Evolutionary conservation across 2,113 vertebrate species (phyloP), one percentile per base, ranked within the genome.

Genomic region (Pithys albifrons): DNA sequence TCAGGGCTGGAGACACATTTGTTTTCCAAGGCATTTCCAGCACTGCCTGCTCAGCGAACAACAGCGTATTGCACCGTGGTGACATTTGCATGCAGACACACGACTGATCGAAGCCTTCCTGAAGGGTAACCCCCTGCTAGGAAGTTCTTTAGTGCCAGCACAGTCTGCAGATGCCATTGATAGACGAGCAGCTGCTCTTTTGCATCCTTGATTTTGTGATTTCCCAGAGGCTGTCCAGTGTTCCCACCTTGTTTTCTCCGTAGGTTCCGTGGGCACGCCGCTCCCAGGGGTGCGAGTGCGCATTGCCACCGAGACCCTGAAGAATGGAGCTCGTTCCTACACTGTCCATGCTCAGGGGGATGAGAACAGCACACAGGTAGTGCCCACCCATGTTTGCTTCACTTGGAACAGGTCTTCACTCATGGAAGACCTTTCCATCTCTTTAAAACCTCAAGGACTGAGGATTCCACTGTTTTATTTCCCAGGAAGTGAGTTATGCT

Each of bases 241-340:
- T 52, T 46, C 7, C 55, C 57, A 2, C 6, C 59, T 22, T 23
- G 35, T 23, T 80, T 25, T 77, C 35, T 33, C 61, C 6, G 5
- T 33, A 99, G 99, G 99, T 23, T 98, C 99, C 0, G 99, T 99
- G 58, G 99, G 99, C n/a, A 97, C 96, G 25, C 99, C 99, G 0
- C 98, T 99, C 33, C 99, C 99, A 0, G 97, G 98, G 4, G 98
- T 99, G 7, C 84, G 98, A 25, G 99, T 99, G 65, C 95, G 98
- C 71, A 98, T 99, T 10, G 97, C 98, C 92, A 98, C 98, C 7
- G 97, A 98, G 96, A 96, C 94, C 27, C 12, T 72, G 6, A 57
- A 76, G 24, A 74, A 48, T 1, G 97, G 97, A 0, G 54, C 59
- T 43, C 46, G 61, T 4, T 91, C 85, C 85, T 98, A 97, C 84